Conservation (phyloP, 2,888 invertebrate genomes). For the Lasioglossum oenotherae region DNA sequence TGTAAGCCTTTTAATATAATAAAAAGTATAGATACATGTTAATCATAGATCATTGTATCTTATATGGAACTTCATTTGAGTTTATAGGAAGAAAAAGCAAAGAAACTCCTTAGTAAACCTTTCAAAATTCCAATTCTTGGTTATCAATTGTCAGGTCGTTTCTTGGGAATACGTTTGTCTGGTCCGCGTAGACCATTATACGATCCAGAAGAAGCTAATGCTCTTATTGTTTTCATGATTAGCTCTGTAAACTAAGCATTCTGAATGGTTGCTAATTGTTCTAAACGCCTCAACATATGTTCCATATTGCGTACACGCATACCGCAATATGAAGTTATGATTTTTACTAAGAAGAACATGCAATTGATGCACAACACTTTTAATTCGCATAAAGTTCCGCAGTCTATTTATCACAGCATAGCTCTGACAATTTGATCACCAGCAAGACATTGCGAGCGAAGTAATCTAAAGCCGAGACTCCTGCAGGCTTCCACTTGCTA, state of each 20-base stretch:
- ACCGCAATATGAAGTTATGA: neutral
- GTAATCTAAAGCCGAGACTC: neutral
- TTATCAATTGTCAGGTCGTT: conserved; percentile 91
- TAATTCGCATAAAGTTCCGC: neutral
- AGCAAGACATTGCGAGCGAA: neutral
- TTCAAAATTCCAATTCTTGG: conserved; percentile 97
- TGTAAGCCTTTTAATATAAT: conserved; percentile 81
- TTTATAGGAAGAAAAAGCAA: conserved; percentile 91
- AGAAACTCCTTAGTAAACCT: conserved; percentile 92
- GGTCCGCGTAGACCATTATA: conserved; percentile 90
- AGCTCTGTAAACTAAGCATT: neutral
- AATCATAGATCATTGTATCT: neutral
- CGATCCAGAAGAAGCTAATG: conserved; percentile 96
- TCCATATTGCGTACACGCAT: neutral
- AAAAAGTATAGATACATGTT: neutral
- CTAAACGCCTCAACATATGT: no score
- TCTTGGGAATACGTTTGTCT: conserved; percentile 90
- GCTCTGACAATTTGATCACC: neutral
- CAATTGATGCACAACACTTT: neutral
- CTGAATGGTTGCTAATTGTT: neutral
- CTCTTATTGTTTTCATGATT: conserved; percentile 87
- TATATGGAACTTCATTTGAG: conserved; percentile 1
- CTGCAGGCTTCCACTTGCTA: neutral
- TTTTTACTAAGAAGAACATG: neutral
- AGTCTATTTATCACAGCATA: no score